Conservation (phyloP, 2,888 invertebrate genomes). For the Lasius platythorax region DNA sequence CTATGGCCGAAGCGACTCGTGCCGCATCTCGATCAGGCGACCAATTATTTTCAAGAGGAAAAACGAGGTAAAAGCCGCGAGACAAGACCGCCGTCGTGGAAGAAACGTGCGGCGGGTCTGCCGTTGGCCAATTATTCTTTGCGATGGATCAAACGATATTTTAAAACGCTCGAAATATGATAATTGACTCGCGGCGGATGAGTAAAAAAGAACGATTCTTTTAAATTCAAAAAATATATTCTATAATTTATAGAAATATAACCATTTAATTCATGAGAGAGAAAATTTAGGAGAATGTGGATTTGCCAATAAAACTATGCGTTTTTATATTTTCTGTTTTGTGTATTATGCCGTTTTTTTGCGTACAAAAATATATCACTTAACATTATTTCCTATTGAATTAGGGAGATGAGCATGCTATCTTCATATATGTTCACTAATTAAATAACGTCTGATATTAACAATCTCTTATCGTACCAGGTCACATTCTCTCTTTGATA, state of each 20-base stretch:
- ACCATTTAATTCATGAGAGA: not conserved
- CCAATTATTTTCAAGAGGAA: slow-evolving; percentile 68
- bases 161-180: not conserved
- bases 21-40: slow-evolving; percentile 58
- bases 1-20: slow-evolving; percentile 34
- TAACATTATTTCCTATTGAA: not conserved
- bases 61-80: slow-evolving; percentile 47
- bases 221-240: not conserved
- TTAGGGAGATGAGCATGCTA: not conserved
- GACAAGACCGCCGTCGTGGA: slow-evolving; percentile 1
- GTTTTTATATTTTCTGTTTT: not conserved
- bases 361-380: not conserved
- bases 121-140: slow-evolving; percentile 56
- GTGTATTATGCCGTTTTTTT: not conserved
- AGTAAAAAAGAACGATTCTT: slow-evolving; percentile 29
- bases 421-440: not conserved
- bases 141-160: slow-evolving; percentile 49
- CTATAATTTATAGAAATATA: not conserved
- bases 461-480: not conserved
- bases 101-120: slow-evolving; percentile 38
- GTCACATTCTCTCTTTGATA: not conserved
- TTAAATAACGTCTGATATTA: not conserved
- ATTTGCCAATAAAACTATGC: not conserved
- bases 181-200: slow-evolving; percentile 41
- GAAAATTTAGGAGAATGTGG: slow-evolving; percentile 23